These are phyloP conservation scores for Eriocheir sinensis DNA, from an alignment of 1,140 invertebrate genomes.

Conservation along the genomic window DNA sequence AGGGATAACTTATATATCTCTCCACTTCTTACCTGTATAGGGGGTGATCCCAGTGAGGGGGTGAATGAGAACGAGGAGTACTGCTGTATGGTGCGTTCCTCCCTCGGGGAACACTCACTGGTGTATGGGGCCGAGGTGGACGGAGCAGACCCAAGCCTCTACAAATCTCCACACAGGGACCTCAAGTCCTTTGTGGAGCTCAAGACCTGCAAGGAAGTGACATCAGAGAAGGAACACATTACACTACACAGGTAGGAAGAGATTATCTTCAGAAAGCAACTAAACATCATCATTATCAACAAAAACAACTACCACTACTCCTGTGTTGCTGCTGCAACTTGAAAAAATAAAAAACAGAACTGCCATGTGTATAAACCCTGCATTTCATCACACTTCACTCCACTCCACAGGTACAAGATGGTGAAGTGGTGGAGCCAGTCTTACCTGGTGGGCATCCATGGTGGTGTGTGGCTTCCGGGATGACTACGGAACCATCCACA, in stretches of 20 bases:
- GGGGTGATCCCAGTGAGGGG: conserved; percentile 81
- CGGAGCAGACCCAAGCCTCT: conserved; percentile 82
- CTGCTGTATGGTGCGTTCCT: conserved; percentile 83
- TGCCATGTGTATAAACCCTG: no score
- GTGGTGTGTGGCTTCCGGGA: conserved; percentile 88
- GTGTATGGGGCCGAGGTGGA: conserved; percentile 87
- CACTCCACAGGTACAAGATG: conserved; percentile 82
- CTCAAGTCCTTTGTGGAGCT: conserved; percentile 84
- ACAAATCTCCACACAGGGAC: conserved; percentile 70
- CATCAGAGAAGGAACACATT: conserved; percentile 82
- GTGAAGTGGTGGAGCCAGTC: conserved; percentile 90
- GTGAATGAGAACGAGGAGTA: conserved; percentile 87
- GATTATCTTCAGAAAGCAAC: no score
- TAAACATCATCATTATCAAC: no score
- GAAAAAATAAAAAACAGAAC: no score
- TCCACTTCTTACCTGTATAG: no score
- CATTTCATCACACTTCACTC: no score
- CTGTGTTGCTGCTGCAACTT: no score
- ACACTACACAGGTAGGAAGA: conserved; percentile 83
- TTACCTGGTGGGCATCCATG: conserved; percentile 86
- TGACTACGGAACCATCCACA: conserved; percentile 85
- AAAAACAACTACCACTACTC: no score
- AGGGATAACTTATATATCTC: no score
- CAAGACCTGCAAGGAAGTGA: conserved; percentile 85
- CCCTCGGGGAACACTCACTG: conserved; percentile 83